Evolutionary conservation across 2,888 invertebrate species (phyloP).

Genomic region (Sylvicola fuscatus): DNA sequence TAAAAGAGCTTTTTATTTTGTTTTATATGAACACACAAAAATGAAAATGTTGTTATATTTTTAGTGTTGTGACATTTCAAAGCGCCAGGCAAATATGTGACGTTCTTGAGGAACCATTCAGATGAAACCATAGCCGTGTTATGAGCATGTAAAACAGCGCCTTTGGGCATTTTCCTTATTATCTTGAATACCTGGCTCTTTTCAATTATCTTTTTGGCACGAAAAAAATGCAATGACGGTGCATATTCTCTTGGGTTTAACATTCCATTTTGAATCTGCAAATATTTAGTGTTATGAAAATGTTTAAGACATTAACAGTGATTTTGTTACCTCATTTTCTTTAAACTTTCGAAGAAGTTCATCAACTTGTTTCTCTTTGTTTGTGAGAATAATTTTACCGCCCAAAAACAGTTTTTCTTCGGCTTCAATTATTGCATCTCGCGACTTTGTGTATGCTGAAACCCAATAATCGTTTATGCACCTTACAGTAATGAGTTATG

Average conservation of each 20-base stretch:
- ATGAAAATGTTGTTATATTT: constrained; percentile 5
- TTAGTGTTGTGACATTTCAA: constrained; percentile 14
- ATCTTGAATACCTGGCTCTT: constrained; percentile 34
- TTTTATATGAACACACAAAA: background rate
- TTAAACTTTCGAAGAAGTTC: background rate
- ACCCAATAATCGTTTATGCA: too few species aligned
- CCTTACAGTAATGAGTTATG: too few species aligned
- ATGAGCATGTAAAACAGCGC: constrained; percentile 33
- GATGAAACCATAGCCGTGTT: constrained; percentile 28
- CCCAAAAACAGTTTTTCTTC: too few species aligned
- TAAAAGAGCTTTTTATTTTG: too few species aligned
- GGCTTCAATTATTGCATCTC: too few species aligned
- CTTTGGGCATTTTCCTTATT: constrained; percentile 34
- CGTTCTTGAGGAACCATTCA: constrained; percentile 28
- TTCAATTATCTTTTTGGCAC: constrained; percentile 28
- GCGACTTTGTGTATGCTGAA: too few species aligned
- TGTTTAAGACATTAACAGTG: background rate
- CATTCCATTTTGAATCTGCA: constrained; percentile 16
- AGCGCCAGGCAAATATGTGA: constrained; percentile 27
- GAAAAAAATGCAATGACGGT: constrained; percentile 34
- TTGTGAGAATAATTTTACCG: too few species aligned
- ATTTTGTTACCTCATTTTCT: background rate
- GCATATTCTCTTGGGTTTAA: constrained; percentile 27
- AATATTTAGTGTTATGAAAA: background rate
- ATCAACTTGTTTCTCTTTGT: background rate